Evolutionary conservation across 2,888 invertebrate species (phyloP).

Genomic region (Eupithecia abbreviata): DNA sequence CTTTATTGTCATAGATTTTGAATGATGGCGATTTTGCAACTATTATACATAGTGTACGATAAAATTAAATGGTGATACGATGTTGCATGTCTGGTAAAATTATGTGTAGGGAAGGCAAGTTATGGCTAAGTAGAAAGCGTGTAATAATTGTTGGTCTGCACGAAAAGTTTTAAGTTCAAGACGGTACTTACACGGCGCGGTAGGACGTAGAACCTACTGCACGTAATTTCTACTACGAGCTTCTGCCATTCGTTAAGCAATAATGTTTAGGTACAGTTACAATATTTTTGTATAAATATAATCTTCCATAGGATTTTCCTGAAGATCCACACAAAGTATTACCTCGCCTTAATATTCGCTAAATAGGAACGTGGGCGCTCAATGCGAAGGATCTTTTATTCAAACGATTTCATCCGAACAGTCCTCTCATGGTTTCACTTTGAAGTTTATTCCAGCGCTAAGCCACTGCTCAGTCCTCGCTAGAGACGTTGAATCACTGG

Average conservation of each 20-base stretch:
- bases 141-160: constrained; percentile 16
- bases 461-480: constrained; percentile 22
- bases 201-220: background rate
- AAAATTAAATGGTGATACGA: constrained; percentile 2
- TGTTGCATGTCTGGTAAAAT: constrained; percentile 21
- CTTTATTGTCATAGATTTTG: constrained; percentile 1
- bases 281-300: background rate
- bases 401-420: constrained; percentile 28
- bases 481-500: constrained; percentile 25
- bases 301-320: background rate
- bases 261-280: background rate
- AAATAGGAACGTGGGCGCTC: constrained; percentile 12
- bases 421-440: constrained; percentile 27
- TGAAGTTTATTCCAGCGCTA: constrained; percentile 30
- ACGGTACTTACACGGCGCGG: background rate
- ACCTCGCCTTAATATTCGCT: constrained; percentile 2
- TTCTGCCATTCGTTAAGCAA: background rate
- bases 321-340: background rate
- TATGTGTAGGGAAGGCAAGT: constrained; percentile 14
- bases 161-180: constrained; percentile 14
- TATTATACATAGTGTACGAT: background rate
- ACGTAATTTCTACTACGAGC: background rate
- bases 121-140: constrained; percentile 23
- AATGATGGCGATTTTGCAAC: background rate
- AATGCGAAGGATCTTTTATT: constrained; percentile 21